Conservation (phyloP, 2,797 vertebrate species). For the Heteromormyrus szaboi region DNA sequence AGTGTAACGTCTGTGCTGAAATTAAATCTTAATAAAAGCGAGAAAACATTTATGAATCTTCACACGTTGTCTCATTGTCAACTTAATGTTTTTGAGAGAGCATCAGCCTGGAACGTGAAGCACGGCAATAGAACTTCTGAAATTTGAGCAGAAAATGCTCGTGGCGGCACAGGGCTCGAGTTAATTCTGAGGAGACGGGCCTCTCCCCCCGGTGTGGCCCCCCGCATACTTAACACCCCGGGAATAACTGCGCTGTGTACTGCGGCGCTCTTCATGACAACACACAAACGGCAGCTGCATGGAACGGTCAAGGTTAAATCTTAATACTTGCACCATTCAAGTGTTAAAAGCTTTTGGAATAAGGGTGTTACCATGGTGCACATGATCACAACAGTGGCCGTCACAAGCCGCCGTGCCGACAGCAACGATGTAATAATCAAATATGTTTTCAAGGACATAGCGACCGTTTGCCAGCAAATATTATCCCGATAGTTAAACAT, state of each 20-base stretch:
- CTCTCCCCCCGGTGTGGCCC: neutral
- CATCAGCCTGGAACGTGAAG: neutral
- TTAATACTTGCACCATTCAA: constrained; percentile 76
- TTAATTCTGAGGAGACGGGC: constrained; percentile 17
- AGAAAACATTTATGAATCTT: neutral
- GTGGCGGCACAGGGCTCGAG: neutral
- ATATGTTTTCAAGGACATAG: constrained; percentile 75
- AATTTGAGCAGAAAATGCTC: neutral
- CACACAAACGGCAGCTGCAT: constrained; percentile 24
- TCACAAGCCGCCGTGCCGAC: constrained; percentile 71
- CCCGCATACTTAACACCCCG: constrained; percentile 19
- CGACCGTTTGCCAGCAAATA: constrained; percentile 70
- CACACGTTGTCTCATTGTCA: neutral
- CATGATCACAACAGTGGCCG: constrained; percentile 59
- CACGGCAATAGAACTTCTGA: neutral
- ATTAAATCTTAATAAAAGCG: neutral
- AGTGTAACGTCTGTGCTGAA: neutral
- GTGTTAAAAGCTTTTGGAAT: constrained; percentile 75
- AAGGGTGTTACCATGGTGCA: constrained; percentile 63
- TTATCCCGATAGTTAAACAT: constrained; percentile 65
- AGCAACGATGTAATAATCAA: constrained; percentile 73
- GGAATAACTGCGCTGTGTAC: constrained; percentile 13
- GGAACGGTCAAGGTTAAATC: constrained; percentile 73
- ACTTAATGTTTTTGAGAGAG: neutral
- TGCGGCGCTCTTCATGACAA: constrained; percentile 26